Evolutionary conservation across 1,140 invertebrate species (phyloP).

Genomic region (Popillia japonica): DNA sequence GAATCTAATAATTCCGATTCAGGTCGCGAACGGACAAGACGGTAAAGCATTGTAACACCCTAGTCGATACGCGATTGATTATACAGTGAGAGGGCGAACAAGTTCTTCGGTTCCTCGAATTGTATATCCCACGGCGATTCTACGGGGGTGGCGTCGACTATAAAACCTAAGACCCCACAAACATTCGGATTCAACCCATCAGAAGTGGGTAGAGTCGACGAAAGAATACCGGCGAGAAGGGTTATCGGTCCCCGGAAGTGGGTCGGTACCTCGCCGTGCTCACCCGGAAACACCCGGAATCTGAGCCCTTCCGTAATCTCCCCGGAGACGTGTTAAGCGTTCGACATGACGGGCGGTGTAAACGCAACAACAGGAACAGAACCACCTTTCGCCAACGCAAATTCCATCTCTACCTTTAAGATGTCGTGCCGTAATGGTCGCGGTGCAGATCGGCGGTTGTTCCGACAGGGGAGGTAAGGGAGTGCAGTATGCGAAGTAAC

Average conservation of each 20-base stretch:
- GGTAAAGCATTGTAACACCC: slow-evolving; percentile 5
- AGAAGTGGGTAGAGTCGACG: background rate
- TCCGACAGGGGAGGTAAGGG: background rate
- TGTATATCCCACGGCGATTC: background rate
- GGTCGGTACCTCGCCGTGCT: background rate
- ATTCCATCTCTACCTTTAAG: background rate
- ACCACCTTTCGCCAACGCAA: background rate
- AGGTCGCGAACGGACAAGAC: background rate
- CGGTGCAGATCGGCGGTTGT: background rate
- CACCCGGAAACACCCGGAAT: background rate
- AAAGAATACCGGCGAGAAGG: background rate
- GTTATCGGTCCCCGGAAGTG: background rate
- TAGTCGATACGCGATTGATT: slow-evolving; percentile 13
- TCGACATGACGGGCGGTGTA: background rate
- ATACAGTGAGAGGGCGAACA: background rate
- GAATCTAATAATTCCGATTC: slow-evolving; percentile 21
- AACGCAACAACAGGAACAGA: slow-evolving; percentile 12
- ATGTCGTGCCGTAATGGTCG: background rate
- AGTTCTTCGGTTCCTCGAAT: background rate
- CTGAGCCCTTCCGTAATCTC: slow-evolving; percentile 25
- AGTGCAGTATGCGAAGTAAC: background rate
- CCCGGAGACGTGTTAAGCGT: slow-evolving; percentile 28
- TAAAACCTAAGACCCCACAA: background rate
- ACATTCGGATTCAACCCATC: slow-evolving; percentile 20
- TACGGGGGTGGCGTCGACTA: background rate